Conservation (phyloP, 2,113 vertebrate species). For the Orthochromis indermauri region DNA sequence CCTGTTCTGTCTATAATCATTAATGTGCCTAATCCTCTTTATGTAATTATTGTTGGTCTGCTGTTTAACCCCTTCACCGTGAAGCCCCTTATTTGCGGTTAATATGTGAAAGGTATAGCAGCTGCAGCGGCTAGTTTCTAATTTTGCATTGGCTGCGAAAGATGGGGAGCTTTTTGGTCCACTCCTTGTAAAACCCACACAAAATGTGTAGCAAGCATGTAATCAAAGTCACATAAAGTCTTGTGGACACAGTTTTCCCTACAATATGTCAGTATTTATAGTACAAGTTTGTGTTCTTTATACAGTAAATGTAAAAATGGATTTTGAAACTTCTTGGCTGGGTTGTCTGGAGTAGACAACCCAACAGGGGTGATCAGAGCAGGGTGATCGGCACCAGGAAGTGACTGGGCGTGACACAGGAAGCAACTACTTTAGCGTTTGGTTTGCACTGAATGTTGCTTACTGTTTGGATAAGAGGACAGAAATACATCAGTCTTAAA, state of each 20-base stretch:
- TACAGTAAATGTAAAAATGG: background rate
- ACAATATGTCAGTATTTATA: background rate
- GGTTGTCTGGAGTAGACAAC: background rate
- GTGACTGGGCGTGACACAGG: slow-evolving; percentile 14
- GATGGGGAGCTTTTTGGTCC: background rate
- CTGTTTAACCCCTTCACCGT: slow-evolving; percentile 5
- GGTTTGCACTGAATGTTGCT: background rate
- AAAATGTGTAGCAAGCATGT: background rate
- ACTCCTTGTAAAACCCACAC: background rate
- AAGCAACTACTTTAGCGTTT: slow-evolving; percentile 21
- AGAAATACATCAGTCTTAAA: slow-evolving; percentile 8
- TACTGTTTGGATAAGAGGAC: background rate
- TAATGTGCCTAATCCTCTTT: background rate
- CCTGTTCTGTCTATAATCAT: slow-evolving; percentile 6
- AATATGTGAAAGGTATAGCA: slow-evolving; percentile 38
- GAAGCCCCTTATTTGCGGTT: slow-evolving; percentile 29
- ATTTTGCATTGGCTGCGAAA: slow-evolving; percentile 8
- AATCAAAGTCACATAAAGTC: slow-evolving; percentile 15
- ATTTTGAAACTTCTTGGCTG: background rate
- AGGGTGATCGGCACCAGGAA: slow-evolving; percentile 1
- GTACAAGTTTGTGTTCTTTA: background rate
- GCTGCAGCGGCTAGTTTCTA: slow-evolving; percentile 25
- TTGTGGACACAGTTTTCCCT: background rate
- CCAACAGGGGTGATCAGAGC: background rate
- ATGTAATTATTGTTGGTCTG: slow-evolving; percentile 3